A percentile compares a stretch with the other conserved stretches of the same genome.
These are phyloP conservation scores for Cryptus armator DNA, from an alignment of 2,888 invertebrate genomes.

Conservation along the genomic window DNA sequence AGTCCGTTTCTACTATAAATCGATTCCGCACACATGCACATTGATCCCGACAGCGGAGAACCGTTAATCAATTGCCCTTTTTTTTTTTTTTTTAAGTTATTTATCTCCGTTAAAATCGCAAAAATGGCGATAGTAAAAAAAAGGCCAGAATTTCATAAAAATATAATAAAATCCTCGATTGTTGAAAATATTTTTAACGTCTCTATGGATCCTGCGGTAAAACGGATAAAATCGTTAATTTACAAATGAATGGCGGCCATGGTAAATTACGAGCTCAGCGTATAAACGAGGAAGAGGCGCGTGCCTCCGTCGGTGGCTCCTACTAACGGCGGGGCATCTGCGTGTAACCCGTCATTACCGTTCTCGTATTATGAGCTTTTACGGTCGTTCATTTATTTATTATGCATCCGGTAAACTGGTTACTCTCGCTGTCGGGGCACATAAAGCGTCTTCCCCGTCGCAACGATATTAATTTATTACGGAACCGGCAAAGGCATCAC, in stretches of 20 bases:
- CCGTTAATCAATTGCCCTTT: background rate
- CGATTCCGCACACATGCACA: background rate
- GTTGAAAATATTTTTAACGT: background rate
- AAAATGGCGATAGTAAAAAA: background rate
- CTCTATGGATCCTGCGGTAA: background rate
- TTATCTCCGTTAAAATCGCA: background rate
- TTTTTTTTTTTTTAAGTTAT: background rate
- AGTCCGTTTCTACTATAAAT: constrained; percentile 9
- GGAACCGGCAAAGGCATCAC: constrained; percentile 10
- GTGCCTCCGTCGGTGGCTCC: constrained; percentile 40
- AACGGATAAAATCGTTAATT: constrained; percentile 65
- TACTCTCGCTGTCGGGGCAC: constrained; percentile 11
- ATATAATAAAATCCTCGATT: background rate
- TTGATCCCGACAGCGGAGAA: too few species aligned
- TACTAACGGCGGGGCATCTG: constrained; percentile 32
- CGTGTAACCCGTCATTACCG: constrained; percentile 54
- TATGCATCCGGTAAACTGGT: constrained; percentile 50
- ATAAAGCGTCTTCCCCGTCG: background rate
- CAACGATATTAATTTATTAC: constrained; percentile 58
- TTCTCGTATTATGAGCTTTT: constrained; percentile 56
- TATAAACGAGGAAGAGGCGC: constrained; percentile 40
- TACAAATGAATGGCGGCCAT: constrained; percentile 58
- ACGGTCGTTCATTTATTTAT: constrained; percentile 55
- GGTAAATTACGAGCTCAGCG: background rate
- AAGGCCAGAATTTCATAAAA: background rate